Evolutionary conservation across 2,888 invertebrate genomes (phyloP).

Genomic region (Ochropleura plecta): DNA sequence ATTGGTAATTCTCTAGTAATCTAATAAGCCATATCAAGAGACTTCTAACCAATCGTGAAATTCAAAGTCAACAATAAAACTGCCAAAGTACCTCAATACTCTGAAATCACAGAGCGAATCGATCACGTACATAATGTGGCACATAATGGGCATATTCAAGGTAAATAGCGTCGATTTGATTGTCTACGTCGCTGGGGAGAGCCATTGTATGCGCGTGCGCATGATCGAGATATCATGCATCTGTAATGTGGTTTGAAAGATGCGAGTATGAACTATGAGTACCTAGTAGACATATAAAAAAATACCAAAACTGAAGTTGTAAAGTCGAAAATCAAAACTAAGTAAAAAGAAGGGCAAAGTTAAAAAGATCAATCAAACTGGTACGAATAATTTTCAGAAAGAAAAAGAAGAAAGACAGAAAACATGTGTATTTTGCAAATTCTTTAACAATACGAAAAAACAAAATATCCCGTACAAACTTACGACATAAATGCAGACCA

Average conservation of each 20-base stretch:
- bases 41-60: conserved; percentile 27
- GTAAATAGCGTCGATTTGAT: conserved; percentile 68
- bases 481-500: no score
- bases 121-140: conserved; percentile 72
- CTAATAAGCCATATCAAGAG: not conserved
- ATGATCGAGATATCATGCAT: conserved; percentile 59
- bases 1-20: not conserved
- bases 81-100: conserved; percentile 26
- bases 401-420: no score
- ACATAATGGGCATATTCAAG: conserved; percentile 73
- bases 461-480: no score
- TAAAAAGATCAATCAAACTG: not conserved
- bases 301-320: not conserved
- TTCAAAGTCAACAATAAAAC: conserved; percentile 38
- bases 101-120: conserved; percentile 60
- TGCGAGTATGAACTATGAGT: conserved; percentile 9
- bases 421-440: no score
- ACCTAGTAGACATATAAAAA: not conserved
- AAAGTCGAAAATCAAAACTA: not conserved
- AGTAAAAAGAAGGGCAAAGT: not conserved
- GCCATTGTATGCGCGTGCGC: conserved; percentile 64
- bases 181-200: conserved; percentile 68
- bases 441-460: no score
- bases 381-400: not conserved
- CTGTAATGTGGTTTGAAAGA: conserved; percentile 43